Conservation (phyloP, 2,113 vertebrate species). For the Trichechus manatus region DNA sequence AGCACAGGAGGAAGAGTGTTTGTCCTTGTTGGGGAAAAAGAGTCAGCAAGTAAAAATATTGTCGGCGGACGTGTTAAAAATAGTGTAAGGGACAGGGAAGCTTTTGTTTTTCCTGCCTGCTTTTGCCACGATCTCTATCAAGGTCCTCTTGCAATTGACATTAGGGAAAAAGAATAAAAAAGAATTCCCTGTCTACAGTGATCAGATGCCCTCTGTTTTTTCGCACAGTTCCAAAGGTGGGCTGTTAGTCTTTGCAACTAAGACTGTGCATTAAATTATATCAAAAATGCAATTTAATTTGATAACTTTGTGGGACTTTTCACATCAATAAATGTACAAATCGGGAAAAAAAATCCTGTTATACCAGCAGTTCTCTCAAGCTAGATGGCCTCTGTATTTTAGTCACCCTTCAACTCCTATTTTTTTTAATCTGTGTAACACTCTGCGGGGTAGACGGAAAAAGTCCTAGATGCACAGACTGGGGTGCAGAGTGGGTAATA, state of each 20-base stretch:
- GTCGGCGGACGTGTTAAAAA: slow-evolving; percentile 12
- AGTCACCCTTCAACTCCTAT: neutral
- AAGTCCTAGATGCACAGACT: neutral
- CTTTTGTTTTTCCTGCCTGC: neutral
- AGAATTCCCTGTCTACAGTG: neutral
- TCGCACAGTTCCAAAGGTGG: neutral
- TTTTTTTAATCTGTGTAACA: neutral
- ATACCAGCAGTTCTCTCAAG: neutral
- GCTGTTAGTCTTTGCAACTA: slow-evolving; percentile 1
- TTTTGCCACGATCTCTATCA: neutral
- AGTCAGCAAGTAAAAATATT: slow-evolving; percentile 52
- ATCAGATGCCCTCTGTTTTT: slow-evolving; percentile 11
- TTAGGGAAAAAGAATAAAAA: slow-evolving; percentile 2
- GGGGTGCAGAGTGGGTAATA: neutral
- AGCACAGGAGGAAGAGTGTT: neutral
- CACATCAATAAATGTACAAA: neutral
- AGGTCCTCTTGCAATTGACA: neutral
- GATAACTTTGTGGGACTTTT: neutral
- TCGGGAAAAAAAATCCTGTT: neutral
- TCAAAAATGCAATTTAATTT: neutral
- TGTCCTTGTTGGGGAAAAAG: slow-evolving; percentile 51
- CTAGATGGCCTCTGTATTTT: neutral
- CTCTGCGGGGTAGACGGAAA: neutral
- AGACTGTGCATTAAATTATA: neutral
- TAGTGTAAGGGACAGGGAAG: neutral